A percentile compares a stretch with the other conserved stretches of the same genome.
Evolutionary conservation across 2,888 invertebrate genomes (phyloP).

Genomic region (Acleris laterana): DNA sequence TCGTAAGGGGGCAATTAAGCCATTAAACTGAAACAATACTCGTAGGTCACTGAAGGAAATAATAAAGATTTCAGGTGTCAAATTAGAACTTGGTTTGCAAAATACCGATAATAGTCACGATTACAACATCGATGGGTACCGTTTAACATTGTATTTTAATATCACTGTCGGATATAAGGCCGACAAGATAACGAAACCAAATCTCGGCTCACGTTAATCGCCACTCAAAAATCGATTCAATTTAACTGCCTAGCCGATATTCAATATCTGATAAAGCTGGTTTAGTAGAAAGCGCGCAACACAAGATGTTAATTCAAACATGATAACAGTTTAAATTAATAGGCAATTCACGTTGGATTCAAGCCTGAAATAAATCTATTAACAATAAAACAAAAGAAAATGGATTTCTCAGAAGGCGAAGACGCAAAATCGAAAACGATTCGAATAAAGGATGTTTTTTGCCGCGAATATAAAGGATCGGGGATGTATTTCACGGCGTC

Average conservation of each 20-base stretch:
- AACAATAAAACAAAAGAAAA: slow-evolving; percentile 1
- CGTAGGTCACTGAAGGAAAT: too few species aligned
- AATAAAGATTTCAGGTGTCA: too few species aligned
- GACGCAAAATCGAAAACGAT: neutral
- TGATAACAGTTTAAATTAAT: neutral
- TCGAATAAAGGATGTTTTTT: slow-evolving; percentile 1
- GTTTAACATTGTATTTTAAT: slow-evolving; percentile 16
- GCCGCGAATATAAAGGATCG: slow-evolving; percentile 15
- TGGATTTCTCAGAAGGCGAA: slow-evolving; percentile 6
- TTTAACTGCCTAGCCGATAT: slow-evolving; percentile 21
- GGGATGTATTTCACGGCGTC: slow-evolving; percentile 38
- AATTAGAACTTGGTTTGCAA: neutral
- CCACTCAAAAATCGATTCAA: slow-evolving; percentile 13
- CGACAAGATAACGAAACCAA: slow-evolving; percentile 17
- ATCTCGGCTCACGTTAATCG: slow-evolving; percentile 21
- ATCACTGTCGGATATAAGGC: slow-evolving; percentile 22
- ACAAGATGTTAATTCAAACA: neutral
- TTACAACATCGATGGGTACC: neutral
- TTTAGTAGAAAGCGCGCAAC: neutral
- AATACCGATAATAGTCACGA: neutral
- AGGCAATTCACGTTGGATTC: neutral
- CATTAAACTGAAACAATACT: too few species aligned
- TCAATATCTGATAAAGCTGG: slow-evolving; percentile 9
- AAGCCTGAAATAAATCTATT: neutral
- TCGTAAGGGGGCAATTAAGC: too few species aligned